Evolutionary conservation across 2,113 vertebrate genomes (phyloP).

Genomic region (Lepisosteus oculatus): DNA sequence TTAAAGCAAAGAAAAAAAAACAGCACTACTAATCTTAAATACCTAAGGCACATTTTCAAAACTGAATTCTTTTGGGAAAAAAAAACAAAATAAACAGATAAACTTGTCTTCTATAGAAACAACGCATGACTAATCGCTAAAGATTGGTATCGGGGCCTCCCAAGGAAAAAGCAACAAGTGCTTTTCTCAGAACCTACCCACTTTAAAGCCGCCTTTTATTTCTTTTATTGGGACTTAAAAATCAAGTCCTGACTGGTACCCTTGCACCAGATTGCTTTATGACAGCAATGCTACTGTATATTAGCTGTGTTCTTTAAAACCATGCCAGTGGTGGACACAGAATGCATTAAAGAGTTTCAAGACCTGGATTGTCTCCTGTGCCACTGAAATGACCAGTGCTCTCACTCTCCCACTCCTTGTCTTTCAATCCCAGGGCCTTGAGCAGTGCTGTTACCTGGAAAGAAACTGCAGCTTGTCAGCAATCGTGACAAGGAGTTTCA

Average conservation of each 20-base stretch:
- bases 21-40: too few relatives aligned
- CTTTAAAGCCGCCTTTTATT: too few relatives aligned
- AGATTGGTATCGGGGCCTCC: too few relatives aligned
- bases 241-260: slow-evolving; percentile 7
- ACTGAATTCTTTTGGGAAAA: too few relatives aligned
- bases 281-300: background rate
- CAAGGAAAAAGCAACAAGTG: background rate
- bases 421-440: background rate
- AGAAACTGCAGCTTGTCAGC: background rate
- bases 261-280: background rate
- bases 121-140: too few relatives aligned
- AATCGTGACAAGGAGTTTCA: slow-evolving; percentile 1
- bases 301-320: background rate
- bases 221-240: background rate
- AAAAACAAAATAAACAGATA: too few relatives aligned
- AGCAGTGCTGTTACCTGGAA: slow-evolving; percentile 3
- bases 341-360: background rate
- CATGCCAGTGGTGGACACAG: background rate
- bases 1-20: too few relatives aligned
- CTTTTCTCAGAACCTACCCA: background rate
- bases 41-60: too few relatives aligned
- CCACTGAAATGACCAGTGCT: background rate
- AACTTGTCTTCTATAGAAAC: too few relatives aligned
- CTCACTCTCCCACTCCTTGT: background rate
- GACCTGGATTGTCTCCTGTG: background rate